Evolutionary conservation across 37 sponge, comb jelly and placozoan genomes (phyloP).

Genomic region (Hexactinellida sp.): DNA sequence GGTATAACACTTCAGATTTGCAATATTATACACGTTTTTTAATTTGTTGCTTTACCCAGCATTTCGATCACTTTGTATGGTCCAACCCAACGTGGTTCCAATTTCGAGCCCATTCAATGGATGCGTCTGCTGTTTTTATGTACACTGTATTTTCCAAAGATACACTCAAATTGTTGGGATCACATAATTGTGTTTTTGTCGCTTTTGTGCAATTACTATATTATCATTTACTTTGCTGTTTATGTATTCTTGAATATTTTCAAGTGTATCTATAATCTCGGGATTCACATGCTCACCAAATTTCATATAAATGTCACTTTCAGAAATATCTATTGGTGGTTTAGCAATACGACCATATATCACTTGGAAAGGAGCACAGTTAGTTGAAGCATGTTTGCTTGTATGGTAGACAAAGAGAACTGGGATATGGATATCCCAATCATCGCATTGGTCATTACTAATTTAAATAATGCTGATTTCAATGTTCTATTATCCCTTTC

Average conservation of each 20-base stretch:
- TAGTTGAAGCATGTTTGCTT: conserved; percentile 2
- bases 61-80: background rate
- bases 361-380: background rate
- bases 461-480: background rate
- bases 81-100: conserved; percentile 8
- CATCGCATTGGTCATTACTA: background rate
- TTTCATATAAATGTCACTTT: background rate
- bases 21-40: conserved; percentile 12
- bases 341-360: conserved; percentile 3
- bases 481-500: background rate
- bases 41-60: background rate
- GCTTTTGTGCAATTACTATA: background rate
- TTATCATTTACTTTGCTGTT: background rate
- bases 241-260: background rate
- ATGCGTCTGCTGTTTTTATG: background rate
- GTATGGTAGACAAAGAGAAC: background rate
- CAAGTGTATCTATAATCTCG: background rate
- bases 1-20: background rate
- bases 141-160: background rate
- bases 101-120: conserved; percentile 10
- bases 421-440: conserved; percentile 11
- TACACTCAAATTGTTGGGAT: background rate
- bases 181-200: background rate
- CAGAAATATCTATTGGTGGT: background rate
- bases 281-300: background rate